Conservation (phyloP, 2,888 invertebrate species). For the Synanthedon vespiformis region DNA sequence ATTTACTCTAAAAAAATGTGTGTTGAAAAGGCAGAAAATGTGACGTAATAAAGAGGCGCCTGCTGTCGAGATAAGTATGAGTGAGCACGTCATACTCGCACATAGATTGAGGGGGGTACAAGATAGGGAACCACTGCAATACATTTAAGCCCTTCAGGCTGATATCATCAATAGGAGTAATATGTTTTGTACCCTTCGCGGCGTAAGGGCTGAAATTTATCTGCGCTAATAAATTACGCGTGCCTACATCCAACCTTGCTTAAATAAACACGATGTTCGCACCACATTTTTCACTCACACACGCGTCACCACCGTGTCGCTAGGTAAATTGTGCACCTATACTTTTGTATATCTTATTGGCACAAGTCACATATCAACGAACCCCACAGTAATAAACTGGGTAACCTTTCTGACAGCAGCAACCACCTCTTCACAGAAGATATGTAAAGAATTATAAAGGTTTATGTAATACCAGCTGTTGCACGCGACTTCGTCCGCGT, state of each 20-base stretch:
- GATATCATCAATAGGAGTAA: conserved; percentile 39
- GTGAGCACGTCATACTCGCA: neutral
- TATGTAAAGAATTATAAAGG: no score
- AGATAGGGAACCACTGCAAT: conserved; percentile 9
- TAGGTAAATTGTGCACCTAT: neutral
- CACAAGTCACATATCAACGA: no score
- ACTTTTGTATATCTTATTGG: neutral
- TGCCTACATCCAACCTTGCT: conserved; percentile 33
- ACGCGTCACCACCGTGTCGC: conserved; percentile 14
- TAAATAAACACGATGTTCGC: conserved; percentile 54
- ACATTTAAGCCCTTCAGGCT: conserved; percentile 14
- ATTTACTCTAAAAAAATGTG: no score
- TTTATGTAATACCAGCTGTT: no score
- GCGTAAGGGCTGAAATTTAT: conserved; percentile 49
- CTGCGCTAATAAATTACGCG: conserved; percentile 50
- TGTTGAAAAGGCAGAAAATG: no score
- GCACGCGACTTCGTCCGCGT: no score
- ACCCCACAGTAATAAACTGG: no score
- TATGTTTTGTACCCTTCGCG: conserved; percentile 24
- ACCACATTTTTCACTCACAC: conserved; percentile 50
- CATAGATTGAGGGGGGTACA: neutral
- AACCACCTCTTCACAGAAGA: no score
- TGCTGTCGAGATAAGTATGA: neutral
- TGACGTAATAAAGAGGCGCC: neutral
- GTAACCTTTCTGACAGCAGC: no score